These are phyloP conservation scores for Microplitis mediator DNA, from an alignment of 1,140 invertebrate species.

Conservation along the genomic window DNA sequence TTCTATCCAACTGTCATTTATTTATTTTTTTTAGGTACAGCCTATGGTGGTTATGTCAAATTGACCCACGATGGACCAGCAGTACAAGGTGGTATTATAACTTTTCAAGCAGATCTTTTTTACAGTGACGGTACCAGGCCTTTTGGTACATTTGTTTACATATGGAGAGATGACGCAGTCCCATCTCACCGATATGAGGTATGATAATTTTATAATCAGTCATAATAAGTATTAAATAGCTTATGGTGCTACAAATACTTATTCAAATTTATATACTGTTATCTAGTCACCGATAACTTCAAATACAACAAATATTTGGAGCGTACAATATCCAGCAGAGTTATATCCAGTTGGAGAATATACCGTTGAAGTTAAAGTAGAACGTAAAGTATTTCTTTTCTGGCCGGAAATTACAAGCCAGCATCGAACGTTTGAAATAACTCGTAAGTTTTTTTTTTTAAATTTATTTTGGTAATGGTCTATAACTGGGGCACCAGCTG, in stretches of 20 bases:
- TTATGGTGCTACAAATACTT: too few species aligned
- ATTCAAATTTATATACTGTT: too few species aligned
- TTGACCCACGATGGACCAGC: conserved; percentile 67
- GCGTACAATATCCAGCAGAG: conserved; percentile 64
- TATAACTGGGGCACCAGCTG: too few species aligned
- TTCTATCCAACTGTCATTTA: neutral
- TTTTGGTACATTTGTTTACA: conserved; percentile 54
- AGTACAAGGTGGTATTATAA: conserved; percentile 69
- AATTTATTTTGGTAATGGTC: conserved; percentile 10
- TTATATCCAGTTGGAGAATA: conserved; percentile 67
- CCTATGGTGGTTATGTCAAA: conserved; percentile 43
- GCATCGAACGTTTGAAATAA: conserved; percentile 64
- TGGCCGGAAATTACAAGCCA: conserved; percentile 56
- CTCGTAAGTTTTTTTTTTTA: conserved; percentile 59
- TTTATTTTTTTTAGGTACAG: neutral
- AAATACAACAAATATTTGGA: conserved; percentile 63
- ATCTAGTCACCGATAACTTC: conserved; percentile 27
- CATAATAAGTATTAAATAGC: neutral
- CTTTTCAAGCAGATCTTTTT: conserved; percentile 67
- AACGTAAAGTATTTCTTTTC: conserved; percentile 48
- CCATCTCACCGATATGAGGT: conserved; percentile 62
- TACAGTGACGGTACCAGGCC: conserved; percentile 52
- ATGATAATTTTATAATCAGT: conserved; percentile 15
- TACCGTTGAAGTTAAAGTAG: conserved; percentile 66
- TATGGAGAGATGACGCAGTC: conserved; percentile 67